Evolutionary conservation across 1,140 invertebrate species (phyloP).

Genomic region (Conus ventricosus): DNA sequence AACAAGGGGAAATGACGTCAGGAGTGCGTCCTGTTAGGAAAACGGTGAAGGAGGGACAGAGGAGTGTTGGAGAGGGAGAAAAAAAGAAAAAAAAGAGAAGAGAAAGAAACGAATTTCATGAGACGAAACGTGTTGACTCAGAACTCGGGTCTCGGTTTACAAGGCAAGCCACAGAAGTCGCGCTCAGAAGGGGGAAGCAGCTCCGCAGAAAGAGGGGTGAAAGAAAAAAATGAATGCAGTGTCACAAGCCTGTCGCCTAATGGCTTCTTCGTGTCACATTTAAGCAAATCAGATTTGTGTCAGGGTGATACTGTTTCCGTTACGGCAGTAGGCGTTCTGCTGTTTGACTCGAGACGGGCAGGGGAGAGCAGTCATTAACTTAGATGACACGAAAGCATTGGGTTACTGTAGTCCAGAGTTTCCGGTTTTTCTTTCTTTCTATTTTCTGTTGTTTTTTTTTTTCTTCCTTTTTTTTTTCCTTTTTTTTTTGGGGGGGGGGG

Average conservation of each 20-base stretch:
- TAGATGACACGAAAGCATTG: too few species aligned
- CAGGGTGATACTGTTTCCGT: neutral
- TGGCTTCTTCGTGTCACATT: neutral
- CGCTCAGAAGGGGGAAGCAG: neutral
- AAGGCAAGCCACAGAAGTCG: neutral
- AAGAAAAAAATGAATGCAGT: neutral
- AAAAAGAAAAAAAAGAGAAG: too few species aligned
- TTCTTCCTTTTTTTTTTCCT: too few species aligned
- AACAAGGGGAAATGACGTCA: too few species aligned
- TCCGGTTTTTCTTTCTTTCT: too few species aligned
- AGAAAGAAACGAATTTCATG: neutral
- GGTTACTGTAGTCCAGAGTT: too few species aligned
- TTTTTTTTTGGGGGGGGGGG: too few species aligned
- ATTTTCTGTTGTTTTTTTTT: too few species aligned
- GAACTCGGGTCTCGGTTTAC: neutral
- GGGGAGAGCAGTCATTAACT: too few species aligned
- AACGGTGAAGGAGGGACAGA: too few species aligned
- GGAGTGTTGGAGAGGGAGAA: too few species aligned
- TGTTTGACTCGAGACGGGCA: neutral
- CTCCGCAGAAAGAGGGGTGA: neutral
- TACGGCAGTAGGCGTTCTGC: neutral
- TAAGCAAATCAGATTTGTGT: neutral
- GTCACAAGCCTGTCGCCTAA: neutral
- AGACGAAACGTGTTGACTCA: neutral
- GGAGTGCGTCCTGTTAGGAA: too few species aligned